Conservation (phyloP, 2,888 invertebrate species). For the Polydesmus complanatus region DNA sequence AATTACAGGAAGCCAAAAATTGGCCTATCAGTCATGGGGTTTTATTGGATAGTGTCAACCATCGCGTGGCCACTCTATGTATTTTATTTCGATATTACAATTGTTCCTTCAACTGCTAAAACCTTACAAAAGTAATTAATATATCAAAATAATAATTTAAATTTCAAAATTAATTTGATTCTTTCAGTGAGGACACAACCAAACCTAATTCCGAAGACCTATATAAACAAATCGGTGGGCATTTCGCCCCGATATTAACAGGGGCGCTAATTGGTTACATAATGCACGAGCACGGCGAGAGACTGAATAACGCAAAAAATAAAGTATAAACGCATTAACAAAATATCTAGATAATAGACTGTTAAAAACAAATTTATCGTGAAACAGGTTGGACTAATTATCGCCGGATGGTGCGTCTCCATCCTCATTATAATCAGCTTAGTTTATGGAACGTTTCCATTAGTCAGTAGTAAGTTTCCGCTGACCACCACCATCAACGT, state of each 20-base stretch:
- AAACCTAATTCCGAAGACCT: not conserved
- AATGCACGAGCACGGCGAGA: not conserved
- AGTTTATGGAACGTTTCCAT: not conserved
- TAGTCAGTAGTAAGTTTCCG: not conserved
- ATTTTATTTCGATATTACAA: not conserved
- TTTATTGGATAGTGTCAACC: not conserved
- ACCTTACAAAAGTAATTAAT: not conserved
- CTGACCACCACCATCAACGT: not conserved
- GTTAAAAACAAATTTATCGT: too few relatives aligned
- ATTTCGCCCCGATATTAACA: not conserved
- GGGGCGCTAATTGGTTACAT: not conserved
- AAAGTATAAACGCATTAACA: too few relatives aligned
- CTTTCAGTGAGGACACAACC: not conserved
- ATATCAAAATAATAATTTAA: not conserved
- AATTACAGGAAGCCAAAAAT: not conserved
- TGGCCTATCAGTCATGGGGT: not conserved
- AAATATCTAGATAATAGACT: too few relatives aligned
- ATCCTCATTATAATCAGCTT: not conserved
- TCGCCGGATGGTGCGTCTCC: not conserved
- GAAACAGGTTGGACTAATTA: not conserved
- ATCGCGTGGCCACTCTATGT: not conserved
- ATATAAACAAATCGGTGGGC: not conserved
- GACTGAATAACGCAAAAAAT: not conserved
- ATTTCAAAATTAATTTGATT: not conserved
- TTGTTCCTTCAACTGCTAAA: not conserved